Base-by-base conservation (phyloP, 2,888 invertebrate genomes). In the Asteroscopus sphinx region DNA sequence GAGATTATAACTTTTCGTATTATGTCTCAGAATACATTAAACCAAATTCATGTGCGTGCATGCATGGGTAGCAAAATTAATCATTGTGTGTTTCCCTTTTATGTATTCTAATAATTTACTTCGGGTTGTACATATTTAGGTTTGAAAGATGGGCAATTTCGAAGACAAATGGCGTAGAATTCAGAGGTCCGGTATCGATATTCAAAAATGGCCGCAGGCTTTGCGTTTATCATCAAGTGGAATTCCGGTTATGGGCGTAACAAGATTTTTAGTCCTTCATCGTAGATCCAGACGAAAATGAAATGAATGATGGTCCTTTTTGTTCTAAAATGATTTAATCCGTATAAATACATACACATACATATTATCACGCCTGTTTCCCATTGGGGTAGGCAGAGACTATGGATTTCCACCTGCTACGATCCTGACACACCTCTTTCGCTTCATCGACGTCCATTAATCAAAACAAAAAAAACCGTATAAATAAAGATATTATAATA, bases 81-180 rank as follows among this genome's bases (percentile, higher is more conserved):
- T 75, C 59, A 59, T 75, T 56, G 51, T 71, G 40, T 62, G 40
- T 52, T 52, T 66, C 73, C 69, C 60, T 70, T 73, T 73, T 51
- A 64, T 47, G 47, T 53, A 58, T 76, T 76, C 76, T 59, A 67
- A 73, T 76, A 73, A 74, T 76, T 76, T 62, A 76, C 70, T 67
- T 61, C 40, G 61, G 69, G 67, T 64, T 72, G 76, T 75, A 68
- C 65, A 76, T 70, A 59, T 74, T 69, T 67, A 58, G 61, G 63
- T 60, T 67, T 67, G 73, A 76, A 61, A 64, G 67, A 74, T 74
- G 64, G 70, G 64, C 73, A 67, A 74, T 76, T 74, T 55, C 45
- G 70, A 64, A 76, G 73, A 74, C 39, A 59, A 64, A 73, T 70
- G 61, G 70, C 46, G 44, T 40, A 54, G 40, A 58, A 76, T 64